Evolutionary conservation across 2,113 vertebrate genomes (phyloP).

Genomic region (Vanacampus margaritifer): DNA sequence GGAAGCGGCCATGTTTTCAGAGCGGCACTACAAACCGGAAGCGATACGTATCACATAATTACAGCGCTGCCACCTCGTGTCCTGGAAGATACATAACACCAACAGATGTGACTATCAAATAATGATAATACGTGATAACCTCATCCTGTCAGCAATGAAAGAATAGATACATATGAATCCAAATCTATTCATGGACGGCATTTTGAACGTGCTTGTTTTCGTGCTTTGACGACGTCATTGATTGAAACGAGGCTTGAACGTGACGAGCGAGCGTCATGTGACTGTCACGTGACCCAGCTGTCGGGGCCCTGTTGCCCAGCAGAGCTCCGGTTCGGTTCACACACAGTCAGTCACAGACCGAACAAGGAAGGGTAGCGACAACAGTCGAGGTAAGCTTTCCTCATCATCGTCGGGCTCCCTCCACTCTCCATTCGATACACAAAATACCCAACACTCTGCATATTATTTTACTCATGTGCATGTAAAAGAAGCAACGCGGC

Average conservation of each 20-base stretch:
- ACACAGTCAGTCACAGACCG: conserved; percentile 41
- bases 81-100: conserved; percentile 19
- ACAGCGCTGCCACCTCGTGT: conserved; percentile 36
- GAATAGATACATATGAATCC: background rate
- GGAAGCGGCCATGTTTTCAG: conserved; percentile 63
- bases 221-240: background rate
- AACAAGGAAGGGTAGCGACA: conserved; percentile 9
- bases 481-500: background rate
- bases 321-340: conserved; percentile 20
- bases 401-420: background rate
- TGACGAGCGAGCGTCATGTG: conserved; percentile 65
- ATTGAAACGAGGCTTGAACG: background rate
- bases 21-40: background rate
- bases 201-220: background rate
- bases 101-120: background rate
- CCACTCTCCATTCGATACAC: background rate
- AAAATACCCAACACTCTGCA: background rate
- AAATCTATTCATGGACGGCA: background rate
- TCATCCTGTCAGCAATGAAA: background rate
- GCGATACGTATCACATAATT: rapidly evolving
- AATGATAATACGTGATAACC: background rate
- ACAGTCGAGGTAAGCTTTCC: conserved; percentile 17
- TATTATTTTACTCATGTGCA: no score
- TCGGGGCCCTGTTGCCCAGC: conserved; percentile 62
- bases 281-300: conserved; percentile 71